Evolutionary conservation across 2,888 invertebrate genomes (phyloP), one percentile per base, ranked within the genome.

Genomic region (Keiferia lycopersicella): DNA sequence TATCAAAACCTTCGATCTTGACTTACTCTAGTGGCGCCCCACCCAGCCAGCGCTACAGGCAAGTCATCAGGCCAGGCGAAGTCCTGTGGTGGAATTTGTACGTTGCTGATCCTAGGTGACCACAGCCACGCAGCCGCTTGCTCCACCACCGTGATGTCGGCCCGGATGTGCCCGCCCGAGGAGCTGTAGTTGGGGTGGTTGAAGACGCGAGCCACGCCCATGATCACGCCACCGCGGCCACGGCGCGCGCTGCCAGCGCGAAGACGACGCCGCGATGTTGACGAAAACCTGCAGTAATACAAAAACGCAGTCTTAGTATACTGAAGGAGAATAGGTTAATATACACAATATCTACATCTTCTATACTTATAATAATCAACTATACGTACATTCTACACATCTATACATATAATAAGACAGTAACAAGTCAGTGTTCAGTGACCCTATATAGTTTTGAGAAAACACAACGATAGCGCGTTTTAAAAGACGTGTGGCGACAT

Each of bases 241-340:
- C 83, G 82, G 68, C 64, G 70, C 2, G 78, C 73, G 14, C 80
- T 59, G 0, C 88, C 87, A 3, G 83, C 84, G 1, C 86, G 71
- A 34, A 86, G 72, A 11, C 86, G 83, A 38, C 82, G 83, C 60
- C 68, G 65, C 0, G 61, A 61, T 6, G 16, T 11, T 12, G 61
- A 61, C 20, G 45, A 45, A 20, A 60, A 39, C 2, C 60, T 60
- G 16, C 11, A 60, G 39, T n/a, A 1, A 56, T 16, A 8, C n/a
- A 51, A 30, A 30, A n/a, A 1, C 26, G 12, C 30, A 4, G 14
- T 56, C 20, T 53, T 1, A 30, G 26, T 30, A 30, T 1, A 2
- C 20, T 50, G 48, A 50, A n/a, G n/a, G n/a, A n/a, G n/a, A n/a
- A n/a, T n/a, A n/a, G n/a, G n/a, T n/a, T n/a, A n/a, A n/a, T n/a